These are phyloP conservation scores for Papilio dardanus DNA, from an alignment of 1,140 invertebrate species.

Conservation along the genomic window DNA sequence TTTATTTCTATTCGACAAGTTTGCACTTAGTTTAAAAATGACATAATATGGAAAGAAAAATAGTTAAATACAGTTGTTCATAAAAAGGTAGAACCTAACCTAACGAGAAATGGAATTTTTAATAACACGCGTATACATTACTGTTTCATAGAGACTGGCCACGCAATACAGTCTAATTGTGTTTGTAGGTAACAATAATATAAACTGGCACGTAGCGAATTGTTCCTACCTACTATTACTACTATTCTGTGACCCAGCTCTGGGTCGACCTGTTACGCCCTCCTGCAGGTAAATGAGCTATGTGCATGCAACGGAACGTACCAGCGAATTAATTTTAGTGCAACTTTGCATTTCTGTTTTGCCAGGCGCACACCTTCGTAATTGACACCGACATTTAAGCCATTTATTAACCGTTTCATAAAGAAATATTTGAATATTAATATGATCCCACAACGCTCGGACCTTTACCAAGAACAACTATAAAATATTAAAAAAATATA, in stretches of 20 bases:
- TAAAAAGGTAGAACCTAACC: background rate
- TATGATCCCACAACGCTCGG: too few relatives aligned
- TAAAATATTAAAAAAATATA: too few relatives aligned
- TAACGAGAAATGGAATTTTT: constrained; percentile 21
- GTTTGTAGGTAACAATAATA: constrained; percentile 31
- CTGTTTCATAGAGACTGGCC: constrained; percentile 23
- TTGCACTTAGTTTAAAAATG: too few relatives aligned
- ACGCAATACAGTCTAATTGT: constrained; percentile 23
- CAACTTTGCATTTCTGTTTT: constrained; percentile 51
- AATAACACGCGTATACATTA: constrained; percentile 25
- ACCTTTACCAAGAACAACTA: too few relatives aligned
- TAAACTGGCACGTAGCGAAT: constrained; percentile 26
- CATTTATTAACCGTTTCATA: background rate
- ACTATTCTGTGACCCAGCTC: constrained; percentile 53
- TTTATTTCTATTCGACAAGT: background rate
- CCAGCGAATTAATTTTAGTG: constrained; percentile 61
- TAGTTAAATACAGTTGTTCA: background rate
- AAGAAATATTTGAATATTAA: background rate
- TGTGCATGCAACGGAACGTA: constrained; percentile 62
- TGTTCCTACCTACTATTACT: constrained; percentile 23
- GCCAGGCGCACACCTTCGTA: background rate
- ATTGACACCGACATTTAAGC: background rate
- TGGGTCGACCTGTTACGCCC: constrained; percentile 67
- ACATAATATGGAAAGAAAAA: background rate
- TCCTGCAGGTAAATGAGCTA: constrained; percentile 56